Evolutionary conservation across 1,140 invertebrate species (phyloP).

Genomic region (Papilio polytes): DNA sequence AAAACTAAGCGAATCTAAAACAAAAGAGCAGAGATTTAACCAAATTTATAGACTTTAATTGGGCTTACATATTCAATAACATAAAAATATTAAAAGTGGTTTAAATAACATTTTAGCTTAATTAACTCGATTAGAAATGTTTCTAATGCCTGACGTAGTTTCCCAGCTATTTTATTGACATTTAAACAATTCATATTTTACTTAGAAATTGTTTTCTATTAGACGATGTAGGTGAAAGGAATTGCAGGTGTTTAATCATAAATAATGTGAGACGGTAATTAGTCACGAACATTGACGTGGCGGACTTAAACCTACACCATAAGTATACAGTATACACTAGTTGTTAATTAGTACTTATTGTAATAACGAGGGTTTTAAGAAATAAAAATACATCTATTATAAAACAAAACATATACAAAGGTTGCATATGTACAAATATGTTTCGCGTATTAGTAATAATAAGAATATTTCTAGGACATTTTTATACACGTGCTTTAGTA

Average conservation of each 20-base stretch:
- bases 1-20: not conserved
- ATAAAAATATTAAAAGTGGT: not conserved
- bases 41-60: no score
- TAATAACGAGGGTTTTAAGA: not conserved
- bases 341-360: not conserved
- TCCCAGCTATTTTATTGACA: no score
- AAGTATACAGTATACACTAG: not conserved
- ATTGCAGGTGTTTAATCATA: conserved; percentile 15
- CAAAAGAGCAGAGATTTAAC: not conserved
- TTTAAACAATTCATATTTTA: no score
- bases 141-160: not conserved
- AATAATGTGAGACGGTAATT: not conserved
- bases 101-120: not conserved
- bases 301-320: not conserved
- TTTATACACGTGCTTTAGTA: not conserved
- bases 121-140: not conserved
- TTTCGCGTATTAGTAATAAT: no score
- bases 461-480: no score
- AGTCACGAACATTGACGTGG: conserved; percentile 2
- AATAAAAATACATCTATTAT: no score
- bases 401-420: no score
- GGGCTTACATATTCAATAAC: not conserved
- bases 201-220: not conserved
- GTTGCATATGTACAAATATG: no score
- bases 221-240: not conserved